Evolutionary conservation across 2,888 invertebrate species (phyloP), one percentile per base, ranked within the genome.

Genomic region (Eupithecia tripunctaria): DNA sequence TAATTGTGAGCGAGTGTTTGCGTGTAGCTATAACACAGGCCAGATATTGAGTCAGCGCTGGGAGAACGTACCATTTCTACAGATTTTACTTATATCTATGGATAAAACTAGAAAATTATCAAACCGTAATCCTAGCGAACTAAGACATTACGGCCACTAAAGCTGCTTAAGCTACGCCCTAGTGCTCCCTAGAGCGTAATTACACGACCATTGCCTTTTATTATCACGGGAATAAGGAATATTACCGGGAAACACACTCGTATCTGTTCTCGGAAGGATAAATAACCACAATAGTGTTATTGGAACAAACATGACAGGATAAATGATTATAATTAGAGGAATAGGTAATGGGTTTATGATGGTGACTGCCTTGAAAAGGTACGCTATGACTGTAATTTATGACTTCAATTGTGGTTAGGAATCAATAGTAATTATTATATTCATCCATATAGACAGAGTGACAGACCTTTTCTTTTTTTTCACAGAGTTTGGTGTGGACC

Each of bases 231-330:
- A 29, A 60, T 29, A 60, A 25, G 62, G 36, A n/a, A 18, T 63
- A 63, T 32, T 32, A 38, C 21, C 64, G 64, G 21, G 21, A 38
- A 38, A 64, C 64, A 25, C 25, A n/a, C 1, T 8, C 21, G 12
- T 27, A 27, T 27, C 59, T 29, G 64, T 38, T 36, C 21, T n/a
- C 36, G 64, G 38, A 25, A 64, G 38, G 64, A 64, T 41, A 64
- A 14, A 27, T 59, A 59, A 60, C 60, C 60, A 64, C 25, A 38
- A 64, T 14, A 64, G 1, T 14, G 7, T 21, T 64, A 38, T 14
- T 38, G 38, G 10, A 60, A 29, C 18, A 29, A 15, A 27, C 62
- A 12, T 36, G n/a, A n/a, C 62, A 63, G 8, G 32, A 36, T 36
- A 2, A 5, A 32, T 36, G 36, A 63, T 36, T 63, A 25, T 25